Base-by-base conservation (phyloP, 2,888 invertebrate genomes). In the Ariolimax columbianus region DNA sequence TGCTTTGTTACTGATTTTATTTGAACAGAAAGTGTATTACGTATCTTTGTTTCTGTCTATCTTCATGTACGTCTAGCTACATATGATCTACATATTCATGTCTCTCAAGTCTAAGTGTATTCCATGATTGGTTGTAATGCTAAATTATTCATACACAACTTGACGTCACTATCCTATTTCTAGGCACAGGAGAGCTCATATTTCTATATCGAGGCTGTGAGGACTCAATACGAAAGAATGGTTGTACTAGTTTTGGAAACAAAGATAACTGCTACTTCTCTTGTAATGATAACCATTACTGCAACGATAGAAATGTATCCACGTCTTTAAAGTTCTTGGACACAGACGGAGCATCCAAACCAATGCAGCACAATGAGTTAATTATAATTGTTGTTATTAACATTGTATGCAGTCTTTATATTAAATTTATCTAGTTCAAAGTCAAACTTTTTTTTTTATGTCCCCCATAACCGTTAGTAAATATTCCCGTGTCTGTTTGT, bases 151-250 rank as follows among this genome's bases (percentile, higher is more conserved):
- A 55, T 11, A 55, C 55, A 6, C 23, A 14, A 55, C 17, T 23
- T 55, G 23, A 55, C 55, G 23, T 11, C 6, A 55, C 23, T 3
- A 55, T 36, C 30, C n/a, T 17, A 14, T 51, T 2, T 19, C 4
- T 82, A 85, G 85, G 38, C 3, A 78, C 40, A 9, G 85, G 85
- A 14, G 59, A 82, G 7, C 78, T 78, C 23, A 77, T 68, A 7
- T 85, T 77, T 72, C 63, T 85, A 30, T 72, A 26, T 47, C 77
- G 85, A 33, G 85, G 85, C 51, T 85, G 85, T 77, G 83, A 43
- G 23, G 78, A 82, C 17, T 38, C 38, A 17, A 51, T 23, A 26
- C 68, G 72, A 47, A 36, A 72, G 30, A 78, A 82, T 33, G 85
- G 85, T 17, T 85, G 82, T 51, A 23, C 3, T 19, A 47, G 51